Percentiles rank a stretch among this genome's conserved stretches.
These are phyloP conservation scores for Orchesella cincta DNA, from an alignment of 1,140 invertebrate species.

Conservation along the genomic window DNA sequence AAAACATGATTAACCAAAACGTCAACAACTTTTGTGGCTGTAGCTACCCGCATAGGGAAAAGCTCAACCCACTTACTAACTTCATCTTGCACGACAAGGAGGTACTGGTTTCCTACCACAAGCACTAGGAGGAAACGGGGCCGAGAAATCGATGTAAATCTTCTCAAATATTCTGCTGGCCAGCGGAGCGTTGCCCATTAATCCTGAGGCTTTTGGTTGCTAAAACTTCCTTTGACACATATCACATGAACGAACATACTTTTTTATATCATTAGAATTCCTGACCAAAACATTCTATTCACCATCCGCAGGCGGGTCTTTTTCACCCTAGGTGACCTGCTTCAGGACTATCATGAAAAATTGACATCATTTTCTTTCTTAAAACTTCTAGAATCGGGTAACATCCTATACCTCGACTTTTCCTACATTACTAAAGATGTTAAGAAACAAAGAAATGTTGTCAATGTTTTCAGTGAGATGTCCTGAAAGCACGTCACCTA, in stretches of 20 bases:
- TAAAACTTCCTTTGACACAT: conserved; percentile 31
- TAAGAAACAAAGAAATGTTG: conserved; percentile 3
- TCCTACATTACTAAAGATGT: too few species aligned
- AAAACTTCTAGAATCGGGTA: neutral
- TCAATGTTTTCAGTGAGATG: conserved; percentile 7
- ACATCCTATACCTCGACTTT: too few species aligned
- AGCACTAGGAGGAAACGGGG: conserved; percentile 38
- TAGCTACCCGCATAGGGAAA: conserved; percentile 50
- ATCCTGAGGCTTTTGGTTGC: conserved; percentile 9
- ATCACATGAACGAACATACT: conserved; percentile 33
- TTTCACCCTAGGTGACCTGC: conserved; percentile 20
- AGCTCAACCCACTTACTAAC: conserved; percentile 53
- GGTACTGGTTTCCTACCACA: conserved; percentile 46
- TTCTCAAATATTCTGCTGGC: conserved; percentile 35
- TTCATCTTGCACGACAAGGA: conserved; percentile 53
- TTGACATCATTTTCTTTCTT: neutral
- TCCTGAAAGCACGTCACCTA: conserved; percentile 16
- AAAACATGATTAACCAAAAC: conserved; percentile 51
- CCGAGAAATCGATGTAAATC: conserved; percentile 45
- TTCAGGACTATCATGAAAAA: conserved; percentile 26
- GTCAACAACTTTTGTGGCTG: conserved; percentile 51
- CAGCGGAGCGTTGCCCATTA: neutral
- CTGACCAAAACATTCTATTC: conserved; percentile 29
- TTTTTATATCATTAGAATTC: conserved; percentile 29
- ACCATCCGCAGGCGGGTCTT: conserved; percentile 30